These are phyloP conservation scores for Strix occidentalis DNA, from an alignment of 2,797 vertebrate genomes.

Conservation along the genomic window DNA sequence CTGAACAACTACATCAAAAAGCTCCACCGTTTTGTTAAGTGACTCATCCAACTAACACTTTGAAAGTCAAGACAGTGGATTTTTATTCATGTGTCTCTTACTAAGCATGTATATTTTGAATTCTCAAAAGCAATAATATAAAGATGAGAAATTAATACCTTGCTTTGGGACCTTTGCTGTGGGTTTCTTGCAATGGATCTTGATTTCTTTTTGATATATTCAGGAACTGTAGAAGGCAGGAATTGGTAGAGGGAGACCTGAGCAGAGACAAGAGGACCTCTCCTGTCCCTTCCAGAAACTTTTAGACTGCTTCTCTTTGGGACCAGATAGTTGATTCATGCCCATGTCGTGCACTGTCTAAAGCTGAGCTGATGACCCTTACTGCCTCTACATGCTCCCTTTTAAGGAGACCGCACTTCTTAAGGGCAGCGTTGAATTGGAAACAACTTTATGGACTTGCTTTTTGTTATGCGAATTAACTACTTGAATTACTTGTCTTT, in stretches of 20 bases:
- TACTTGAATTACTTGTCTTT: conserved; percentile 42
- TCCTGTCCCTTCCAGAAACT: neutral
- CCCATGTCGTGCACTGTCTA: neutral
- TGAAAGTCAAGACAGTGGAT: neutral
- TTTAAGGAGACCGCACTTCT: neutral
- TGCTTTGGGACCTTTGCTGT: neutral
- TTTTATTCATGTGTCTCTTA: neutral
- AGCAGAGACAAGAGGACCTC: neutral
- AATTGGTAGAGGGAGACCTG: neutral
- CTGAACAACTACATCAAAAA: neutral
- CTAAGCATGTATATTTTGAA: neutral
- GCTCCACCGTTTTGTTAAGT: neutral
- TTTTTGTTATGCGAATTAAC: conserved; percentile 63
- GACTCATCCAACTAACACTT: neutral
- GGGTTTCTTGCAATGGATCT: neutral
- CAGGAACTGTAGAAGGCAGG: neutral
- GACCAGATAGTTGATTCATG: conserved; percentile 3
- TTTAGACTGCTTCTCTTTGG: neutral
- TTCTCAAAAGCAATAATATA: neutral
- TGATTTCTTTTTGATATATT: neutral
- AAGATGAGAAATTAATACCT: neutral
- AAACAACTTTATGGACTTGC: conserved; percentile 66
- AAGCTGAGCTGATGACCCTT: conserved; percentile 5
- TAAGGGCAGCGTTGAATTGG: neutral
- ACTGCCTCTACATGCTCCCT: neutral